Base-by-base conservation (phyloP, 2,888 invertebrate species). In the Cephus nigrinus region DNA sequence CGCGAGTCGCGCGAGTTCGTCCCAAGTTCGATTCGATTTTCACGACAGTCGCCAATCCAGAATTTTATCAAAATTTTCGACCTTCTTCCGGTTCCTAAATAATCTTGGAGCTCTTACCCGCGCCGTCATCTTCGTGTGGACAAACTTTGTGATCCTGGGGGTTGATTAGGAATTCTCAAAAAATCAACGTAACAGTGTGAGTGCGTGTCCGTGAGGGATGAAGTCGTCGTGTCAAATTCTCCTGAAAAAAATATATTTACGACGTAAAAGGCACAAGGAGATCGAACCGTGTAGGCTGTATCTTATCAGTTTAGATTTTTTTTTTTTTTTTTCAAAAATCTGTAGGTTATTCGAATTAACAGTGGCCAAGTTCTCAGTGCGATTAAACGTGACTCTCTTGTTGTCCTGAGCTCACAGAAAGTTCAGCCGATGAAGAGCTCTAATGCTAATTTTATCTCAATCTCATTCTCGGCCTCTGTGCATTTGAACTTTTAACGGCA, bases 1-100 rank as follows among this genome's bases (percentile, higher is more conserved):
- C 81, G 78, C 80, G 80, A 75, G 80, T 82, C 83, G 71, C 81
- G 84, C 82, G 84, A 82, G 85, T 85, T 84, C 79, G 82, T 81
- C 33, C 40, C 73, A 78, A 75, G 75, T 55, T 55, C 5, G 55
- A 55, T 55, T 55, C 23, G 55, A 23, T 55, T 55, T 55, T 55
- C 55, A 55, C 55, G 55, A 55, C 2, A 55, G 55, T 55, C 55
- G 9, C 9, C 40, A 23, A 23, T 5, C 9, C 5, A 55, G 23
- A 55, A 9, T 55, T 9, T 23, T 55, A 55, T 23, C 55, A 23
- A 55, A 55, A 55, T 55, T 55, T 5, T 55, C 55, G 55, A 55
- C 9, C 55, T 55, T 55, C 55, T 23, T 55, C 55, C 23, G 55
- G 55, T 5, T 55, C 55, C 9, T 9, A 55, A 9, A 55, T 3